Evolutionary conservation across 2,888 invertebrate genomes (phyloP), one percentile per base, ranked within the genome.

Genomic region (Suillia variegata): DNA sequence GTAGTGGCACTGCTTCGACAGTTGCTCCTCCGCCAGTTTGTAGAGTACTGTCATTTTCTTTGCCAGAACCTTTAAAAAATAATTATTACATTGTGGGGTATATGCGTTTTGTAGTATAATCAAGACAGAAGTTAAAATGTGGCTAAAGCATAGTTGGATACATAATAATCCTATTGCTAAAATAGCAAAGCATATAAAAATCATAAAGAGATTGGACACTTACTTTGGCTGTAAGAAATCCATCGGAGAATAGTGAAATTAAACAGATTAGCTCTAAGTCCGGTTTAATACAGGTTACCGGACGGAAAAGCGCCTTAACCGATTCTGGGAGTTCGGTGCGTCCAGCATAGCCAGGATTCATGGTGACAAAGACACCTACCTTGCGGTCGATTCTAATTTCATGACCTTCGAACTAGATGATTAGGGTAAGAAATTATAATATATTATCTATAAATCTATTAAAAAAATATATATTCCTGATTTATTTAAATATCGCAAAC

Each of bases 1-100:
- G 80, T 96, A 96, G 79, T 96, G 96, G 18, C 90, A 91, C 78
- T 96, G 95, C 76, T 95, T 94, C 1, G 96, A 96, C 51, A 96
- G 83, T 78, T 96, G 96, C 71, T 94, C 93, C 58, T 88, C 85
- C 0, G 94, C 93, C 62, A 96, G 84, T 72, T 91, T 90, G 81
- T 96, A 96, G 12, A 96, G 80, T 1, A 94, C 92, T 0, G 95
- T 94, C 93, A 96, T 95, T 82, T 96, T 96, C 80, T 95, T 96
- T 0, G 96, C 95, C 50, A 96, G 80, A 3, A 90, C 85, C 86
- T 86, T 58, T 45, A 20, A 45, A 45, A 18, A 45, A 12, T 70
- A 38, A 50, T 33, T n/a, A 48, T 55, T 26, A 48, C 22, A 45
- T 45, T 45, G 17, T 13, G 17, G 8, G 17, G 6, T 31, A 12